These are phyloP conservation scores for Chelonoidis abingdonii DNA, from an alignment of 2,113 vertebrate genomes.

Conservation along the genomic window DNA sequence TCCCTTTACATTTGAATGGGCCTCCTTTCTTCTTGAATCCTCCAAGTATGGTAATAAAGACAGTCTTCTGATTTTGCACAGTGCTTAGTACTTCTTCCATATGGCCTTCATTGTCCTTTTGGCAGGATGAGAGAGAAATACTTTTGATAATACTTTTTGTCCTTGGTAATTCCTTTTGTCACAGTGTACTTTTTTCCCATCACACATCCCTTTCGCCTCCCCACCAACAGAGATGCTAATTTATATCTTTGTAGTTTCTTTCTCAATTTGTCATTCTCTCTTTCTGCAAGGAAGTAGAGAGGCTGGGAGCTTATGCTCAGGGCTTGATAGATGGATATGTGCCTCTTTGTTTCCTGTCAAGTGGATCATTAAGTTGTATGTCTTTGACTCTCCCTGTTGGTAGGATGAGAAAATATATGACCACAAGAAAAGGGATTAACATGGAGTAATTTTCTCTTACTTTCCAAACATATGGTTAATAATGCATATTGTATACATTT, in stretches of 20 bases:
- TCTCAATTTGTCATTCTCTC: neutral
- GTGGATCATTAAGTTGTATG: slow-evolving; percentile 53
- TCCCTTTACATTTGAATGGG: neutral
- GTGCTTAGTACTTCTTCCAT: neutral
- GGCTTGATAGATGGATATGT: slow-evolving; percentile 65
- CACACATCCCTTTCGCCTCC: neutral
- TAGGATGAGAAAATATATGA: slow-evolving; percentile 30
- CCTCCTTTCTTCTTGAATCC: neutral
- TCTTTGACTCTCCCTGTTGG: slow-evolving; percentile 52
- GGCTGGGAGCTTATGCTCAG: slow-evolving; percentile 44
- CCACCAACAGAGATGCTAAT: neutral
- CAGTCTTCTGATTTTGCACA: neutral
- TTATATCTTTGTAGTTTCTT: neutral
- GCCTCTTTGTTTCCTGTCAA: slow-evolving; percentile 63
- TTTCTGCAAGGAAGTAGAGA: slow-evolving; percentile 32
- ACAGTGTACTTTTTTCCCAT: neutral
- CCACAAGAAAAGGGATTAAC: slow-evolving; percentile 35
- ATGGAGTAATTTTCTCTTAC: slow-evolving; percentile 46
- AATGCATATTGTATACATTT: slow-evolving; percentile 17
- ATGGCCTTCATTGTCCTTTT: neutral
- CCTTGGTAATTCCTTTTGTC: neutral
- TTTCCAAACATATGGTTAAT: slow-evolving; percentile 2
- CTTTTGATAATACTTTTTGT: neutral
- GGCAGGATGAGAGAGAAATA: neutral
- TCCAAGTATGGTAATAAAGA: neutral